These are phyloP conservation scores for Neocrepidodera transversa DNA, from an alignment of 2,888 invertebrate species.

Conservation along the genomic window DNA sequence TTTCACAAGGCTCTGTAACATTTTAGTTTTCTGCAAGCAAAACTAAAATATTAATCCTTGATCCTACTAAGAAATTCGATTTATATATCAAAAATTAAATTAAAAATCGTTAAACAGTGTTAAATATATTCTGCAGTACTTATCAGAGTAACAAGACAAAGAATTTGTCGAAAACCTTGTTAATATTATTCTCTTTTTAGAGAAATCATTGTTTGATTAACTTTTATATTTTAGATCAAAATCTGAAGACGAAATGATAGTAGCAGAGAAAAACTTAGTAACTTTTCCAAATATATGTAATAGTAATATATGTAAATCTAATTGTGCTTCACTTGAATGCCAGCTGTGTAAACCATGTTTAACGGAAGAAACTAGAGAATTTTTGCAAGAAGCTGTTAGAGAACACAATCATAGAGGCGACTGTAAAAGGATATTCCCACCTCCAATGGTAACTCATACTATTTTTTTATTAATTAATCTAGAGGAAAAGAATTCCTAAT, in stretches of 20 bases:
- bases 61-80: too few species aligned
- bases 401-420: constrained; percentile 84
- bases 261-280: constrained; percentile 80
- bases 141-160: too few species aligned
- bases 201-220: too few species aligned
- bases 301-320: constrained; percentile 63
- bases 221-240: constrained; percentile 45
- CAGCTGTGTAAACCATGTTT: constrained; percentile 82
- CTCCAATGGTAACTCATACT: constrained; percentile 63
- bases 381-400: constrained; percentile 72
- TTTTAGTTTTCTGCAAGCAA: too few species aligned
- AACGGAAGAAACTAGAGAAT: constrained; percentile 64
- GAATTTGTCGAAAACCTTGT: too few species aligned
- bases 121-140: too few species aligned
- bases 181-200: too few species aligned
- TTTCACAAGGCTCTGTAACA: too few species aligned
- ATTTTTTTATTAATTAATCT: background rate
- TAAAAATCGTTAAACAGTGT: too few species aligned
- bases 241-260: constrained; percentile 54
- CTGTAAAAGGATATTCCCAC: constrained; percentile 84
- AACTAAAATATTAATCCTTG: too few species aligned
- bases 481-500: too few species aligned
- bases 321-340: constrained; percentile 74
- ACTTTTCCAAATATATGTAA: constrained; percentile 76
- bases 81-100: too few species aligned